Evolutionary conservation across 2,113 vertebrate genomes (phyloP), one percentile per base, ranked within the genome.

Genomic region (Lasiurus cinereus): DNA sequence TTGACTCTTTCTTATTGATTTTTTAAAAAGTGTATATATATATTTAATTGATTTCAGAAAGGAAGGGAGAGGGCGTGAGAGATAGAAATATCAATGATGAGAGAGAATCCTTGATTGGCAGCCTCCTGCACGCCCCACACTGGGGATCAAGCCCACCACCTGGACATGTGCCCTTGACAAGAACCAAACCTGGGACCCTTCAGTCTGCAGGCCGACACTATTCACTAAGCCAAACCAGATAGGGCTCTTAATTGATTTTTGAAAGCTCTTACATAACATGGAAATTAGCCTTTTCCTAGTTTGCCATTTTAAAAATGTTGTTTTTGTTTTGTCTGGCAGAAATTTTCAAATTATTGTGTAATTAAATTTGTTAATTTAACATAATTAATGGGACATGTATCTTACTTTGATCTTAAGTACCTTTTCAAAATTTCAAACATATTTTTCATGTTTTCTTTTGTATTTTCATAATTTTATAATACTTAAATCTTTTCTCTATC

Each of bases 281-380:
- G 11, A 80, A 94, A 29, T 93, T 70, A 72, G 11, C n/a, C 24
- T 85, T 96, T 72, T 13, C 52, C 18, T 27, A 33, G 16, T 46
- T 85, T 80, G 46, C 21, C 22, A 36, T 72, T 88, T 6, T 46
- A 72, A 72, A 66, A 11, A 66, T 78, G 78, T 92, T 83, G 50
- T 36, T 76, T 92, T 90, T 93, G 7, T 90, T 87, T 94, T 77
- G 1, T 93, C 54, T 82, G 39, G 39, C 21, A 93, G 56, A 82
- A 46, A 84, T 48, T 77, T 91, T 92, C 27, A 66, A 43, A 72
- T 76, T 59, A 82, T 82, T 70, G 36, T 69, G 33, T 84, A 33
- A 54, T 72, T 96, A 90, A 56, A 67, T 86, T 86, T 78, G 31
- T 88, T 69, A 59, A 72, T 95, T 95, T 31, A 72, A 96, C 84